Base-by-base conservation (phyloP, 2,113 vertebrate species). In the Syrrhaptes paradoxus region DNA sequence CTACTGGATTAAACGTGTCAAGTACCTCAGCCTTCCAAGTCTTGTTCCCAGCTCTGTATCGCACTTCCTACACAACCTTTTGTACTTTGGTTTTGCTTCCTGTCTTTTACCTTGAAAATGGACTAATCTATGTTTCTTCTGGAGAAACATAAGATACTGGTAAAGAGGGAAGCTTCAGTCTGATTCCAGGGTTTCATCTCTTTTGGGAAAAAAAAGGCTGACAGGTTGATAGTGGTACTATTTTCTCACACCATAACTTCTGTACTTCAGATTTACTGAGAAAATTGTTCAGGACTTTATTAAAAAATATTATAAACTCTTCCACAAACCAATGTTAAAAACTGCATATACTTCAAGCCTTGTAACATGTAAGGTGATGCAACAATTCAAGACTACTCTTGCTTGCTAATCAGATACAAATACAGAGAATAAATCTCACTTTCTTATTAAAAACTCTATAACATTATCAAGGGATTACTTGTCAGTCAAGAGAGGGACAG, bases 1-100 rank as follows among this genome's bases (percentile, higher is more conserved):
- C 73, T 84, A n/a, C 49, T 82, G 83, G 76, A 90, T 92, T 90
- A 90, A 92, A 88, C 18, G 17, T 85, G 46, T 88, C 74, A 55
- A 46, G 63, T 49, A 73, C 45, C 83, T 90, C 52, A 62, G 72
- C 43, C 57, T 78, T 75, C 62, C n/a, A 82, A 83, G 59, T 52
- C 57, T 25, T 61, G 17, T 92, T 80, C 34, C n/a, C 51, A 87
- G 45, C 7, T 49, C 38, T 77, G 25, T 43, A 32, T 45, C 49
- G 82, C 20, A 51, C 21, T 71, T 70, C 45, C 43, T 81, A 67
- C 41, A 32, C 6, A 87, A 76, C 13, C 17, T 83, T 36, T 24
- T 17, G 22, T 4, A 57, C 61, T n/a, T 63, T 61, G 14, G 18
- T 34, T 82, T 73, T 90, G 6, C 13, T 89, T 52, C 31, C 29